Evolutionary conservation across 2,113 vertebrate species (phyloP), one percentile per base, ranked within the genome.

Genomic region (Corydoras maculifer): DNA sequence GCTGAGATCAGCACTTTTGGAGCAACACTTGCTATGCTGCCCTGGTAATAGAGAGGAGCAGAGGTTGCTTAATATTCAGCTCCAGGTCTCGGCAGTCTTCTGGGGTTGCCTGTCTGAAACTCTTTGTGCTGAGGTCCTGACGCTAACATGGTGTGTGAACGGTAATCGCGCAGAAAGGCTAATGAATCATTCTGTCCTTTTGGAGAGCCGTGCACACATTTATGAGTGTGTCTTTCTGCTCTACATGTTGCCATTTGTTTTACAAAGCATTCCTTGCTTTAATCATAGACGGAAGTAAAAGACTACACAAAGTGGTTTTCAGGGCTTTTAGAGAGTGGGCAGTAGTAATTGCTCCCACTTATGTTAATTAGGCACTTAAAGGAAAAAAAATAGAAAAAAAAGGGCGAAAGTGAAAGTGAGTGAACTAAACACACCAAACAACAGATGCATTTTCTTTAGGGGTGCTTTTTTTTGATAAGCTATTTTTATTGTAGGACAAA

Each of bases 61-160:
- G 62, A 29, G 61, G 7, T 13, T 15, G 14, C 73, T 79, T 79
- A 75, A 73, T 69, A 79, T 79, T 79, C 77, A 29, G 70, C 73
- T 58, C 73, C 65, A 73, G 69, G 61, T 69, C 58, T 7, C 74
- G 30, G 74, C 74, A 58, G 62, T 79, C 74, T 62, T 75, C 69
- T 32, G 70, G 65, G 58, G 71, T 79, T 69, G 73, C 70, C 73
- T 79, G 77, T 73, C 77, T 79, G 70, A 75, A 79, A 75, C 70
- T 79, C 77, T 79, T 79, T 79, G 74, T 79, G 74, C 75, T 57
- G 55, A 65, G 66, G 73, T 70, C 74, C 77, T 69, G 65, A 70
- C 58, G 62, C 69, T 79, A 79, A 79, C 77, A 73, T 9, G 62
- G 61, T 50, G 60, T 55, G 57, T 63, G 74, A 75, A 66, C 66